Evolutionary conservation across 1,140 invertebrate species (phyloP), one percentile per base, ranked within the genome.

Genomic region (Hylaeus anthracinus): DNA sequence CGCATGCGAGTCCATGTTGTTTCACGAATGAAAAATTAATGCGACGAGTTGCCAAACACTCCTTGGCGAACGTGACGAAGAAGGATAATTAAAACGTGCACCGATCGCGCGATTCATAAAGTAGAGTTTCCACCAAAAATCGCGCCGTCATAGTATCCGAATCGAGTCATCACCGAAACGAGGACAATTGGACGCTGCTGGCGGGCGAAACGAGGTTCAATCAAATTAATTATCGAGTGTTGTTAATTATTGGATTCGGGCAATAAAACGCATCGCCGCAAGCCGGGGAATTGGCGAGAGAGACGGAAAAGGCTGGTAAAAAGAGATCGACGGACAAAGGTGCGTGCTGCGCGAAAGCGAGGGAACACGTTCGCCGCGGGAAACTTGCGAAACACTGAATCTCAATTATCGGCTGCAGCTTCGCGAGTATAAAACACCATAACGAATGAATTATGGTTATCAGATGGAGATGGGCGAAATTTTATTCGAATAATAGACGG

Each of bases 201-300:
- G 15, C 66, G 71, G 71, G 79, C 70, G 82, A 86, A 89, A 89
- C 82, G 84, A 90, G 86, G 88, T 90, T 89, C 88, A 88, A 90
- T 92, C 84, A 78, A 91, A 92, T 92, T 92, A 90, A 92, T 92
- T 90, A 91, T 87, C 87, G 80, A 83, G 55, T 85, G 85, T 89
- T 90, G 87, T 90, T 91, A 89, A 90, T 89, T 90, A 89, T 79
- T 73, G 82, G 73, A 89, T 86, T 89, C 86, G 69, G 71, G 70
- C 86, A 80, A 90, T 90, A 90, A 91, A 92, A 89, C 85, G 83
- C 74, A 61, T 72, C 76, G 67, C 61, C 61, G 75, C 81, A 82
- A 79, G 71, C 60, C 51, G 60, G 51, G 61, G 60, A 58, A 60
- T 56, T 73, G 74, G 55, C 56, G 69, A 76, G 69, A 60, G 72